Evolutionary conservation across 2,888 invertebrate genomes (phyloP), one percentile per base, ranked within the genome.

Genomic region (Dynastes grantii): DNA sequence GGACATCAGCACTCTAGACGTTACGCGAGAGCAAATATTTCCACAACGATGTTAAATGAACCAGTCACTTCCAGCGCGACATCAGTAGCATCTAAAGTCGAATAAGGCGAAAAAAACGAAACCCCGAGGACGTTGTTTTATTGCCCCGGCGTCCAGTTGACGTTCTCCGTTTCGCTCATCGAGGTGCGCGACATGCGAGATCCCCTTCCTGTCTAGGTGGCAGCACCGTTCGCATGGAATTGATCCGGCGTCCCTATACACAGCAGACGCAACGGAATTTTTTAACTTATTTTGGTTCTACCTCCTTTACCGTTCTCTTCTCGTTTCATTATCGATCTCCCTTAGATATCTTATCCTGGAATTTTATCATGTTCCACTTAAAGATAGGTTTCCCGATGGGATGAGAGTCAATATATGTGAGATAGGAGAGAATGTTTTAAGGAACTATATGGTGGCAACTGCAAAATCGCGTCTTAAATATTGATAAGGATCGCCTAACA

Each of bases 71-170:
- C 63, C 13, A 63, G 29, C 27, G 55, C 55, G 16, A 8, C 55
- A 16, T 58, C 55, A 58, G 22, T 22, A 68, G 51, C 27, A 68
- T 68, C 68, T n/a, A 68, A 68, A 32, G 68, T 13, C 68, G 29
- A 49, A 51, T 68, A 51, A 45, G 45, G 45, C 45, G 11, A 45
- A 45, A 68, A 68, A 53, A n/a, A 11, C 51, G 13, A 68, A 49
- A 51, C 68, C 51, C 51, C n/a, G 11, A 51, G 68, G 68, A 68
- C 68, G 68, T 68, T 68, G 53, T 68, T 68, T 68, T 68, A 68
- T 51, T 29, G n/a, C 29, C 51, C 16, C 32, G n/a, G 40, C 65
- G 40, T 65, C 65, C 65, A 40, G 40, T 65, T 40, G 65, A 16
- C 8, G 65, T 13, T 65, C 37, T 16, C 40, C 13, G 40, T 40